Conservation (phyloP, 2,797 vertebrate genomes). For the Sebastes oblongus region DNA sequence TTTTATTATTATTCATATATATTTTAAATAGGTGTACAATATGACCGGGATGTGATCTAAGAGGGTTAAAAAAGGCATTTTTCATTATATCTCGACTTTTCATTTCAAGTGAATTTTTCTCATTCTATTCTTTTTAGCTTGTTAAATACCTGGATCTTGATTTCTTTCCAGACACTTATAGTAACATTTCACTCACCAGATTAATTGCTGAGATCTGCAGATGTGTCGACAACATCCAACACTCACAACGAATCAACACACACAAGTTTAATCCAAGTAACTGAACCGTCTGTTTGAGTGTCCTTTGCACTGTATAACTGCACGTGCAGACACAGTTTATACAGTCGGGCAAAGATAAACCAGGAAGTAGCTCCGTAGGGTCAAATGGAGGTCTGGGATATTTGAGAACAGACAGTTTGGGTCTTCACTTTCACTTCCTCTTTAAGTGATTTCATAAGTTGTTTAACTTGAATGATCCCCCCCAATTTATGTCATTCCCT, state of each 20-base stretch:
- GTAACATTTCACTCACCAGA: background rate
- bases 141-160: background rate
- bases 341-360: background rate
- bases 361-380: background rate
- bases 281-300: background rate
- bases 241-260: background rate
- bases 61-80: too few relatives aligned
- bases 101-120: background rate
- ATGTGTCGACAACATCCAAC: background rate
- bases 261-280: background rate
- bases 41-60: too few relatives aligned
- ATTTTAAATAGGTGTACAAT: too few relatives aligned
- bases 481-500: background rate
- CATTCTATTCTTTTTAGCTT: background rate
- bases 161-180: too few relatives aligned
- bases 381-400: background rate
- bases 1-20: too few relatives aligned
- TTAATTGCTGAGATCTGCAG: background rate
- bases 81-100: rapidly evolving
- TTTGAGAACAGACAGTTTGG: background rate
- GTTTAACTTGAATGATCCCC: background rate
- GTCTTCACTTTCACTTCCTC: background rate
- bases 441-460: background rate
- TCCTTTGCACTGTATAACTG: background rate
- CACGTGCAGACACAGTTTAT: background rate